Base-by-base conservation (phyloP, 2,797 vertebrate species). In the Hipposideros larvatus region DNA sequence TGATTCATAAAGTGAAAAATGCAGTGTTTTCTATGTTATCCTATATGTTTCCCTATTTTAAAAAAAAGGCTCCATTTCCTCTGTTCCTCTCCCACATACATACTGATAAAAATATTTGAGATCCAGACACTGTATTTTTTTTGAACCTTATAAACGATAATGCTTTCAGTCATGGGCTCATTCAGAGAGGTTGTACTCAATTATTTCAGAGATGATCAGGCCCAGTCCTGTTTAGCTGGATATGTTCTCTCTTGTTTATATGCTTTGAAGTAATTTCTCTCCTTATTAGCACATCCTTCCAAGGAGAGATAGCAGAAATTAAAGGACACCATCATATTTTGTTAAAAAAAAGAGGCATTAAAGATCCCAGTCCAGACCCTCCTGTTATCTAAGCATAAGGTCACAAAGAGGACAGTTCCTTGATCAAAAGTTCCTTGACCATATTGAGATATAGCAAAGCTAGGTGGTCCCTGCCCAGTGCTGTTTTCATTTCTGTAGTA, bases 261-360 rank as follows among this genome's bases (percentile, higher is more conserved):
- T 90, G 6, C 75, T 70, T 79, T 34, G 31, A 93, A 90, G 71
- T 7, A 43, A 61, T 37, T 93, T 91, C 31, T 94, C 83, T 93
- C 34, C 55, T 89, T 78, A 80, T 68, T 61, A 94, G 18, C 2
- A 53, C 4, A 43, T 61, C 13, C 18, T 95, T 94, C 73, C 65
- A 96, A 84, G 31, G 57, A 61, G 13, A 90, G 9, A 34, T 5
- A 94, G 41, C 79, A 93, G 57, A 94, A 93, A 91, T 92, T 51
- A 74, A 88, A 96, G 21, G 55, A 66, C 11, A 70, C 2, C 5
- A 78, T 68, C n/a, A 51, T 87, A 87, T 90, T 87, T 93, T 94
- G 78, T 93, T 90, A 46, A 46, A 65, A 68, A 63, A 82, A 68
- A 84, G 88, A 66, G 31, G 9, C 74, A 78, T 34, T 74, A 71